Percentiles rank a stretch among this genome's conserved stretches.
phyloP scores from a whole-genome alignment of 2,113 vertebrate species.

The Picathartes gymnocephalus region DNA sequence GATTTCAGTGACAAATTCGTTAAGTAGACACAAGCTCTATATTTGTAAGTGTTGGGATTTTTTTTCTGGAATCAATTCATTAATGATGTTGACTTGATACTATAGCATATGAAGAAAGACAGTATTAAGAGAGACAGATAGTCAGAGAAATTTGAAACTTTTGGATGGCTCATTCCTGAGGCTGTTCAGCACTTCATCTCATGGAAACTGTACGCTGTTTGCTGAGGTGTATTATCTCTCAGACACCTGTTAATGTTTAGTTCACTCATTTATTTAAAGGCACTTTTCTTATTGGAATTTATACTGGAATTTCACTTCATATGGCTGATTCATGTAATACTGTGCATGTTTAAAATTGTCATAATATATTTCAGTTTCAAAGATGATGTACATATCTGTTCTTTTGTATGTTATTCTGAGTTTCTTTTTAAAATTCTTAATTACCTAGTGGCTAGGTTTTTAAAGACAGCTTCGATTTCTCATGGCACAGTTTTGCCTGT shows the following conservation, averaged over 20 bases:
- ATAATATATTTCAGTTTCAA: not conserved
- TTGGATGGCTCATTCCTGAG: not conserved
- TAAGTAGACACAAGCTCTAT: not conserved
- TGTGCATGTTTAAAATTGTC: not conserved
- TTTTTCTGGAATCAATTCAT: not conserved
- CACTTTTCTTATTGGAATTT: not conserved
- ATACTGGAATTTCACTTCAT: not conserved
- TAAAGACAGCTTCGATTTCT: not conserved
- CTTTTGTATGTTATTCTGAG: not conserved
- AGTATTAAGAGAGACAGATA: not conserved
- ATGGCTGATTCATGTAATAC: not conserved
- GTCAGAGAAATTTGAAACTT: not conserved
- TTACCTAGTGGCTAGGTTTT: not conserved
- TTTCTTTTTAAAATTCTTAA: not conserved
- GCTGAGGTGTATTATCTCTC: not conserved
- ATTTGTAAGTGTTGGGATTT: not conserved
- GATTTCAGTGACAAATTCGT: conserved; percentile 18
- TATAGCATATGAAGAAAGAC: not conserved
- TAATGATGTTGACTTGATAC: not conserved
- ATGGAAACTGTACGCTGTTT: not conserved
- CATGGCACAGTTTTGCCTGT: not conserved
- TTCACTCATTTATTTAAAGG: not conserved
- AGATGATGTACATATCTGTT: not conserved
- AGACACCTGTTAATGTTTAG: not conserved
- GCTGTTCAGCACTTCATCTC: not conserved